Percentiles rank a stretch among this genome's conserved stretches.
Evolutionary conservation across 2,888 invertebrate genomes (phyloP).

Genomic region (Pecten maximus): DNA sequence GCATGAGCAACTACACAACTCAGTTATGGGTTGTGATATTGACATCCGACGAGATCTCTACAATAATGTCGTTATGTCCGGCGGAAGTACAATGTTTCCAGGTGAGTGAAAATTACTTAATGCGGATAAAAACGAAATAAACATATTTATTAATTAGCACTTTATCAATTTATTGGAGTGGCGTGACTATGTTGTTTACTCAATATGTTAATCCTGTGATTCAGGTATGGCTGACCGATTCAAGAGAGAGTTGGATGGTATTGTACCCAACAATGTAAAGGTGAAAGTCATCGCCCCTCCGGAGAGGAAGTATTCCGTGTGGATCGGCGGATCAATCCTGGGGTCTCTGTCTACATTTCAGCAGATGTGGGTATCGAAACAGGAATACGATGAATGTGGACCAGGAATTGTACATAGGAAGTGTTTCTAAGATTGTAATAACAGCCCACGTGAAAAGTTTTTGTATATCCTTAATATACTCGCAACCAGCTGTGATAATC

Average conservation of each 20-base stretch:
- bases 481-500: too few species aligned
- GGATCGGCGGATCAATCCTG: conserved; percentile 64
- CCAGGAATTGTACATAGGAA: conserved; percentile 97
- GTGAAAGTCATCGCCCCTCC: conserved; percentile 67
- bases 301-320: conserved; percentile 81
- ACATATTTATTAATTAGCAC: not conserved
- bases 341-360: conserved; percentile 62
- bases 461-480: too few species aligned
- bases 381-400: conserved; percentile 95
- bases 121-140: not conserved
- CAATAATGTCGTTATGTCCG: conserved; percentile 88
- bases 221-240: conserved; percentile 85
- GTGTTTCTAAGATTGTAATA: conserved; percentile 86
- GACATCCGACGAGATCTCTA: conserved; percentile 78
- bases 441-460: too few species aligned
- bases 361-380: conserved; percentile 60
- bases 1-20: conserved; percentile 78
- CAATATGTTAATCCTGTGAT: conserved; percentile 58
- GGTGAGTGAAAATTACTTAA: not conserved
- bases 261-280: conserved; percentile 63
- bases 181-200: not conserved
- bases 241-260: conserved; percentile 65
- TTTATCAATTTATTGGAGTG: too few species aligned
- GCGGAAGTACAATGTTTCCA: conserved; percentile 97
- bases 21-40: conserved; percentile 78